phyloP scores from a whole-genome alignment of 2,888 invertebrate genomes.

The Tetragonula carbonaria region DNA sequence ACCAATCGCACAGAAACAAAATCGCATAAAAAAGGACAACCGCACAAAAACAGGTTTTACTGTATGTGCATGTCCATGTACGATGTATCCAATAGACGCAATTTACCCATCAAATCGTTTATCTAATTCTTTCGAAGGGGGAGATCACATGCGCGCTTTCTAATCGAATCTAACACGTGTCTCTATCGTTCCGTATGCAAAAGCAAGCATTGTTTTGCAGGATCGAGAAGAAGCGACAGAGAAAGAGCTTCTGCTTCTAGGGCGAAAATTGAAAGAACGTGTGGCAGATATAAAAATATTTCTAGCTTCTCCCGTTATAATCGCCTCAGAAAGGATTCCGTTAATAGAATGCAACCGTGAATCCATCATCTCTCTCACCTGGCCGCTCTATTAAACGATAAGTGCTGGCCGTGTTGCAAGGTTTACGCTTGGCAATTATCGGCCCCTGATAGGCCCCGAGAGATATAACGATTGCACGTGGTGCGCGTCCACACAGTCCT shows the following conservation, averaged over 20 bases:
- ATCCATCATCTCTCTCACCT: conserved; percentile 2
- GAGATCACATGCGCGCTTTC: not conserved
- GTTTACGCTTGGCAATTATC: conserved; percentile 42
- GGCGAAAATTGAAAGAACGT: conserved; percentile 37
- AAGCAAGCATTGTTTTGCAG: not conserved
- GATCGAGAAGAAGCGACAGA: conserved; percentile 13
- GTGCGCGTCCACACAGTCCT: conserved; percentile 40
- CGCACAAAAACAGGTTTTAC: too few species aligned
- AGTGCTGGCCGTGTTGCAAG: conserved; percentile 24
- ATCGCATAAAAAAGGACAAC: too few species aligned
- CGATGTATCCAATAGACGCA: not conserved
- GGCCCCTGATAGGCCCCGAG: conserved; percentile 34
- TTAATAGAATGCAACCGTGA: conserved; percentile 49
- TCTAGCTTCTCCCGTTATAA: conserved; percentile 37
- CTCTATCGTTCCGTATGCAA: not conserved
- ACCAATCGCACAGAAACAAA: too few species aligned
- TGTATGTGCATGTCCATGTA: too few species aligned
- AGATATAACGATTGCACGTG: conserved; percentile 43
- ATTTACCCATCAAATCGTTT: not conserved
- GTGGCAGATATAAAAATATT: conserved; percentile 36
- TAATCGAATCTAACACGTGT: not conserved
- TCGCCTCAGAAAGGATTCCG: conserved; percentile 46
- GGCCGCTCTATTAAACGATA: conserved; percentile 12
- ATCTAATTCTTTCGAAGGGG: not conserved
- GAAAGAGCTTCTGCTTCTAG: conserved; percentile 5